These are phyloP conservation scores for Saccopteryx bilineata DNA, from an alignment of 2,113 vertebrate genomes.

Conservation along the genomic window DNA sequence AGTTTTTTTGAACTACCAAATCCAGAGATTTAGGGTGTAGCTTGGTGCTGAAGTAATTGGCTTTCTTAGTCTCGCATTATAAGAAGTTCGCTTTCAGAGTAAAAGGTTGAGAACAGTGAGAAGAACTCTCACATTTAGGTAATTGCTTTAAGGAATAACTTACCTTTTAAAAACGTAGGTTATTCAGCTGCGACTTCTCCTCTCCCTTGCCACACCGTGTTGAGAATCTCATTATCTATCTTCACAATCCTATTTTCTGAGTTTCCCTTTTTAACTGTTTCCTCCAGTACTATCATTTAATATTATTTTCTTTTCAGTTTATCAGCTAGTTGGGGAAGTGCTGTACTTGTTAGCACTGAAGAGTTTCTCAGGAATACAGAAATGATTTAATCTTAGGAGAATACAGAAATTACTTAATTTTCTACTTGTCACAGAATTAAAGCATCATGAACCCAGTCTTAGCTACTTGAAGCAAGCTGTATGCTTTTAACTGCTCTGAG, in stretches of 20 bases:
- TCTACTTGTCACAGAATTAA: slow-evolving; percentile 33
- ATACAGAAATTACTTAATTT: slow-evolving; percentile 54
- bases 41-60: slow-evolving; percentile 76
- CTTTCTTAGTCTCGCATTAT: slow-evolving; percentile 66
- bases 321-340: slow-evolving; percentile 49
- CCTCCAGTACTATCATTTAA: slow-evolving; percentile 58
- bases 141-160: slow-evolving; percentile 73
- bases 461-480: not conserved
- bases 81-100: slow-evolving; percentile 57
- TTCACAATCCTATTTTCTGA: slow-evolving; percentile 1
- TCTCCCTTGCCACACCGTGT: not conserved
- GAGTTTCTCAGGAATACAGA: slow-evolving; percentile 62
- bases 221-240: slow-evolving; percentile 41
- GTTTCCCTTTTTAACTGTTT: slow-evolving; percentile 66
- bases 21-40: slow-evolving; percentile 59
- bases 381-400: slow-evolving; percentile 46
- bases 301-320: slow-evolving; percentile 69
- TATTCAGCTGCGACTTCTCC: not conserved
- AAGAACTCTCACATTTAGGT: slow-evolving; percentile 68
- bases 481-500: not conserved
- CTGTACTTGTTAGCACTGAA: slow-evolving; percentile 43
- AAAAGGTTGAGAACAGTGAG: slow-evolving; percentile 49
- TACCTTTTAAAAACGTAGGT: slow-evolving; percentile 50
- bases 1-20: slow-evolving; percentile 70
- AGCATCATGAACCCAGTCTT: not conserved